phyloP scores from a whole-genome alignment of 2,888 invertebrate genomes.

The Villa cingulata region DNA sequence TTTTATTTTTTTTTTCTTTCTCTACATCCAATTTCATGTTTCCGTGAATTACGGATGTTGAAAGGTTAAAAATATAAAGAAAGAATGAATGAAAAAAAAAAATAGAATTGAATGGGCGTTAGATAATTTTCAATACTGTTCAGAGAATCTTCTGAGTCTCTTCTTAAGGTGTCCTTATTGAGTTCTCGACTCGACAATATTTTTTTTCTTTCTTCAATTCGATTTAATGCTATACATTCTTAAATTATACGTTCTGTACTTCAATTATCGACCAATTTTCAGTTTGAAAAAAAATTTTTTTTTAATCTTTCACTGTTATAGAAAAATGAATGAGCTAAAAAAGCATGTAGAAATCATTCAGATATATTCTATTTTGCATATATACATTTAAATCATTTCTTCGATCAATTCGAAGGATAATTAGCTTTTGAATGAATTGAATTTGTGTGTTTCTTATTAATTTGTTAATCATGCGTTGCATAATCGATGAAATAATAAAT shows the following conservation, averaged over 20 bases:
- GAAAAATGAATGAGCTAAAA: no score
- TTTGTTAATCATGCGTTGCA: no score
- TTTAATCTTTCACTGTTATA: no score
- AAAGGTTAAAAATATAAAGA: not conserved
- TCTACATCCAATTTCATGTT: slow-evolving; percentile 9
- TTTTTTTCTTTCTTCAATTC: no score
- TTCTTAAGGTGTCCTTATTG: slow-evolving; percentile 13
- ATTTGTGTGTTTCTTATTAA: no score
- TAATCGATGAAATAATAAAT: no score
- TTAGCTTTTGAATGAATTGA: no score
- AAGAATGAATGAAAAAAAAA: not conserved
- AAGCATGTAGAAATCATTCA: no score
- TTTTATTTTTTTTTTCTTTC: no score
- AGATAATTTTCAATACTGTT: slow-evolving; percentile 12
- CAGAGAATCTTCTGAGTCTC: slow-evolving; percentile 7
- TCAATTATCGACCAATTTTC: not conserved
- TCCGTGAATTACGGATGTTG: slow-evolving; percentile 12
- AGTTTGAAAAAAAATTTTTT: not conserved
- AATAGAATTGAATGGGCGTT: slow-evolving; percentile 7
- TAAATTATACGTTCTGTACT: not conserved
- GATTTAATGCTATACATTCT: not conserved
- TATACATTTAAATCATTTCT: no score
- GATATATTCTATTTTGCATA: no score
- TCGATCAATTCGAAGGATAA: no score
- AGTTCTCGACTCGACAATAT: slow-evolving; percentile 5